A percentile compares a stretch with the other conserved stretches of the same genome.
These are phyloP conservation scores for Gallirallus australis DNA, from an alignment of 2,797 vertebrate species.

Conservation along the genomic window DNA sequence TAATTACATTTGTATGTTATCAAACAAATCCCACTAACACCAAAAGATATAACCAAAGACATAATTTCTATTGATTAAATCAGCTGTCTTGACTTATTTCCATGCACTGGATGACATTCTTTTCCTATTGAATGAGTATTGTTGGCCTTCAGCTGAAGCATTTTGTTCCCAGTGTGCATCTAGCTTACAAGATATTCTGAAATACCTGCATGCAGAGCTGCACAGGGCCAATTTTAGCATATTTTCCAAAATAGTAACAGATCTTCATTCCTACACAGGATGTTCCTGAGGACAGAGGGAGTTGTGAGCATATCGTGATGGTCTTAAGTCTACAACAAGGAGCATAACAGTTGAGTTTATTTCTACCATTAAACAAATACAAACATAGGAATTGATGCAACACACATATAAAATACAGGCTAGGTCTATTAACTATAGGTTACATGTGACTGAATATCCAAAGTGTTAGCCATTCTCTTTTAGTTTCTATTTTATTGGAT, in stretches of 20 bases:
- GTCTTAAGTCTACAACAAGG: neutral
- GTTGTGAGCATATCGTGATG: neutral
- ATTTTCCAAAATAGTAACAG: neutral
- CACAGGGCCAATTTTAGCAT: neutral
- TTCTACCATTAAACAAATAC: neutral
- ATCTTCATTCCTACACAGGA: neutral
- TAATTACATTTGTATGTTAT: neutral
- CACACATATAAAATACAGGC: neutral
- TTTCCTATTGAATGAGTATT: neutral
- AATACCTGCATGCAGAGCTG: neutral
- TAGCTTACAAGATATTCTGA: neutral
- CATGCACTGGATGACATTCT: neutral
- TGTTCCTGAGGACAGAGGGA: neutral
- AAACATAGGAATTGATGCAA: neutral
- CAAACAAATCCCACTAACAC: neutral
- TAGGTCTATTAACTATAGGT: neutral
- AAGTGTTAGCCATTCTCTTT: neutral
- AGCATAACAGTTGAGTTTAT: neutral
- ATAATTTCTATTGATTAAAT: neutral
- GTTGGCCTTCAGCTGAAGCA: neutral
- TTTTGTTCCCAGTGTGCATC: neutral
- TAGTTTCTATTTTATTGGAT: neutral
- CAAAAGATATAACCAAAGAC: neutral
- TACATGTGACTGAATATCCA: neutral
- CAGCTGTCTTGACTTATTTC: neutral